Percentiles rank a stretch among this genome's conserved stretches.
These are phyloP conservation scores for Druon quercuslanigerum DNA, from an alignment of 1,140 invertebrate species.

Conservation along the genomic window DNA sequence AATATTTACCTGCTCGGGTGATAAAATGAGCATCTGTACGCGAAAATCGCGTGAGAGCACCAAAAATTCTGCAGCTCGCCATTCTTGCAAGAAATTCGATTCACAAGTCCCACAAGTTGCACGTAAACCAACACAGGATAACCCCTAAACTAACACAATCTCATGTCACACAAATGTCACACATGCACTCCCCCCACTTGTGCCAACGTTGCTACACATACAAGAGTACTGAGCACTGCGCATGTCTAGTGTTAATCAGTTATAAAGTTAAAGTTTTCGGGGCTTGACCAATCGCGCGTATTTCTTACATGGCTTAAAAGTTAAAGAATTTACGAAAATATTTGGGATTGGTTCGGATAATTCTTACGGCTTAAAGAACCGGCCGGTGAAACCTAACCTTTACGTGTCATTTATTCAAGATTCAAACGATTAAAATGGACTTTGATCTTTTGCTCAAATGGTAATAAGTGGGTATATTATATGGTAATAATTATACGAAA, in stretches of 20 bases:
- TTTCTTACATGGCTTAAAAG: neutral
- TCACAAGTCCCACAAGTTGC: neutral
- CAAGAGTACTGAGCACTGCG: neutral
- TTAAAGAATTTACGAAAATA: neutral
- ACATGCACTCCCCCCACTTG: neutral
- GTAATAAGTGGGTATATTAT: too few species aligned
- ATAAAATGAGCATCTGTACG: slow-evolving; percentile 60
- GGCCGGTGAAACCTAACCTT: slow-evolving; percentile 20
- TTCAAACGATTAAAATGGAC: neutral
- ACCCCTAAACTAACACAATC: neutral
- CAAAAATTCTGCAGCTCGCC: slow-evolving; percentile 69
- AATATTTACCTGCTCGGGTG: slow-evolving; percentile 66
- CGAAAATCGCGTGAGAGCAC: slow-evolving; percentile 63
- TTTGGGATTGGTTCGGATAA: neutral
- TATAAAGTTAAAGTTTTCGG: neutral
- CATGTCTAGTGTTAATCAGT: neutral
- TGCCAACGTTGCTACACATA: neutral
- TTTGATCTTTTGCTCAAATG: neutral
- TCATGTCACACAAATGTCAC: neutral
- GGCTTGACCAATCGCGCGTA: neutral
- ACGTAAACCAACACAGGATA: neutral
- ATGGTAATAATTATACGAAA: too few species aligned
- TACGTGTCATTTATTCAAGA: too few species aligned
- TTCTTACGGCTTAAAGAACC: neutral
- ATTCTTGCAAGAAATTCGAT: slow-evolving; percentile 52